Evolutionary conservation across 2,888 invertebrate genomes (phyloP).

Genomic region (Allacma fusca): DNA sequence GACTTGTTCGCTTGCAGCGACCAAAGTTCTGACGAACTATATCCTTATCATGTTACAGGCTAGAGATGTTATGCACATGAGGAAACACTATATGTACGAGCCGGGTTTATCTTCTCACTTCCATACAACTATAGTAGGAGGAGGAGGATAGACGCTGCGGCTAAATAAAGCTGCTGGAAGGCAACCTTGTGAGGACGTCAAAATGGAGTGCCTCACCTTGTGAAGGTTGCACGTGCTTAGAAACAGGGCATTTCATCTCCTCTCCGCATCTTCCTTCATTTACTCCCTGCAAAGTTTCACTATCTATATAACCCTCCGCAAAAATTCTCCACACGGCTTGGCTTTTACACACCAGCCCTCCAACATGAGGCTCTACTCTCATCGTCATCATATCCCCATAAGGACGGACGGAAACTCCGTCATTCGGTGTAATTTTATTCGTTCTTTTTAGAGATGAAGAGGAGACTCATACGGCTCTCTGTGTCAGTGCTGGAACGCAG

Average conservation of each 20-base stretch:
- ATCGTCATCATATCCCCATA: no score
- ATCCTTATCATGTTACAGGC: no score
- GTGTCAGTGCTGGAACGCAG: no score
- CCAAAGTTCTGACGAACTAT: not conserved
- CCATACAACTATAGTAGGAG: not conserved
- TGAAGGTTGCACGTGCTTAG: constrained; percentile 59
- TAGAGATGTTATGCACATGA: not conserved
- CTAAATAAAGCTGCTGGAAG: constrained; percentile 44
- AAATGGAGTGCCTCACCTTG: constrained; percentile 55
- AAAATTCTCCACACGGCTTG: not conserved
- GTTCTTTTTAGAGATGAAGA: no score
- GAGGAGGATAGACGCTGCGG: not conserved
- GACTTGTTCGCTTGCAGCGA: not conserved
- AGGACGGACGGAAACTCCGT: no score
- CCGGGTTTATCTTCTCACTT: not conserved
- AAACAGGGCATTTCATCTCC: constrained; percentile 23
- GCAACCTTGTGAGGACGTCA: constrained; percentile 57
- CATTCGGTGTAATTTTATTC: no score
- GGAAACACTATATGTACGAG: not conserved
- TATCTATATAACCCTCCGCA: not conserved
- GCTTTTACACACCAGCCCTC: not conserved
- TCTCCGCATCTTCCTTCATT: constrained; percentile 2
- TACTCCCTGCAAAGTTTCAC: no score
- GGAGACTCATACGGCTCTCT: no score
- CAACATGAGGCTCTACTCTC: not conserved